These are phyloP conservation scores for Pelodiscus sinensis DNA, from an alignment of 2,113 vertebrate genomes.

Conservation along the genomic window DNA sequence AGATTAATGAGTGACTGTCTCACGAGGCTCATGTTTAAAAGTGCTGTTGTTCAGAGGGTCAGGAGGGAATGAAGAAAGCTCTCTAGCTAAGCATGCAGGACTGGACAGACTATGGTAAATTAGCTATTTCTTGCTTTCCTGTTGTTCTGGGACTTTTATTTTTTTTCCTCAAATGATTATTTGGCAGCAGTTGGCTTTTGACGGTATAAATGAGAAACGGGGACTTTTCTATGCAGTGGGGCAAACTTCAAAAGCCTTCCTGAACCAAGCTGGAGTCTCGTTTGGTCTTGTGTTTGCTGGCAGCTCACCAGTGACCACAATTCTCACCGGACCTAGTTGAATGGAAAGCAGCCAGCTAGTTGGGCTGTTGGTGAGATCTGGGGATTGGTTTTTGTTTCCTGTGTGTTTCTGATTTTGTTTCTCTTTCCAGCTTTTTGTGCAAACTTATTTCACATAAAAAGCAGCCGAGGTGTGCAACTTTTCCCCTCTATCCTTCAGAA, in stretches of 20 bases:
- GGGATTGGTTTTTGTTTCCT: not conserved
- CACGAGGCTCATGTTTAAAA: not conserved
- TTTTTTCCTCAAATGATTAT: not conserved
- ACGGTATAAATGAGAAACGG: too few species aligned
- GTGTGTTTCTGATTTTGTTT: not conserved
- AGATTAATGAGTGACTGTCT: not conserved
- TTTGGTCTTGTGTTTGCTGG: not conserved
- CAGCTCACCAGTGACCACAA: not conserved
- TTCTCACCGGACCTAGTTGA: not conserved
- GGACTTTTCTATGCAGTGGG: not conserved
- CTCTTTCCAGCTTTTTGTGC: not conserved
- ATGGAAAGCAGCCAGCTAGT: not conserved
- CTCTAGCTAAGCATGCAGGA: not conserved
- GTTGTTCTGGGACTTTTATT: not conserved
- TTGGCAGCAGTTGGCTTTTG: not conserved
- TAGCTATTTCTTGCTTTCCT: not conserved
- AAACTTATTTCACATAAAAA: slow-evolving; percentile 5
- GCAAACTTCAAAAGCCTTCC: not conserved
- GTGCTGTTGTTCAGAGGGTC: not conserved
- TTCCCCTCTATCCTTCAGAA: slow-evolving; percentile 8
- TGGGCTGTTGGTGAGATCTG: not conserved
- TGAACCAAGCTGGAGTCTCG: not conserved
- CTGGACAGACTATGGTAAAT: not conserved
- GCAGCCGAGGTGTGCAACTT: not conserved
- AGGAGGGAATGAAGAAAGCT: not conserved